These are phyloP conservation scores for Myopa tessellatipennis DNA, from an alignment of 2,888 invertebrate genomes.

Conservation along the genomic window DNA sequence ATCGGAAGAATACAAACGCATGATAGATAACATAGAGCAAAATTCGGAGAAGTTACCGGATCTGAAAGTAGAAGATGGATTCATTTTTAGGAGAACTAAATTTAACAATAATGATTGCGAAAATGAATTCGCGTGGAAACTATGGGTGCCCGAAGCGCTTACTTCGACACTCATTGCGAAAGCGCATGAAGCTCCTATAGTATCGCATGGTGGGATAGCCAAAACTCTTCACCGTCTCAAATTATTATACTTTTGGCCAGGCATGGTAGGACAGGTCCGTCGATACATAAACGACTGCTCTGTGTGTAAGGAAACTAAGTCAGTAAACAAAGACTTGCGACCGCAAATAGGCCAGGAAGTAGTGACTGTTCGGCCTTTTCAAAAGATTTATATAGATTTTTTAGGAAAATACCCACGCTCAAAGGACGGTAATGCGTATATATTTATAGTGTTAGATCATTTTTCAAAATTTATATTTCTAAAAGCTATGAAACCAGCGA, in stretches of 20 bases:
- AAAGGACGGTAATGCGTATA: not conserved
- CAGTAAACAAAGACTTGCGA: too few species aligned
- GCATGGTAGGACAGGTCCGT: not conserved
- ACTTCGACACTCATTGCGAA: constrained; percentile 1
- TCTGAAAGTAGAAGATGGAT: constrained; percentile 12
- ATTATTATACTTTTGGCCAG: not conserved
- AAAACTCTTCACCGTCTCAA: constrained; percentile 25
- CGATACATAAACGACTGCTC: too few species aligned
- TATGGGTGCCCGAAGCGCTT: constrained; percentile 33
- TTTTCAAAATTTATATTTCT: not conserved
- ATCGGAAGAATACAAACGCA: not conserved
- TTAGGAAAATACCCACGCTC: not conserved
- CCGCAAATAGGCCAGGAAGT: too few species aligned
- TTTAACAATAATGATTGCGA: not conserved
- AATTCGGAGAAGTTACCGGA: not conserved
- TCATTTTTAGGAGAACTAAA: constrained; percentile 15
- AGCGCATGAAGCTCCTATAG: constrained; percentile 18
- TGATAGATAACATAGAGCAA: not conserved
- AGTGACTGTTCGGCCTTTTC: too few species aligned
- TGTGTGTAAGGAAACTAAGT: too few species aligned
- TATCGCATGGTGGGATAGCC: constrained; percentile 18
- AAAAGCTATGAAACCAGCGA: constrained; percentile 9
- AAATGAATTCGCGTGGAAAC: constrained; percentile 32
- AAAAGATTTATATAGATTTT: constrained; percentile 44
- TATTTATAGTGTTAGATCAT: not conserved